Conservation (phyloP, 2,797 vertebrate genomes). For the Poecile montanus region DNA sequence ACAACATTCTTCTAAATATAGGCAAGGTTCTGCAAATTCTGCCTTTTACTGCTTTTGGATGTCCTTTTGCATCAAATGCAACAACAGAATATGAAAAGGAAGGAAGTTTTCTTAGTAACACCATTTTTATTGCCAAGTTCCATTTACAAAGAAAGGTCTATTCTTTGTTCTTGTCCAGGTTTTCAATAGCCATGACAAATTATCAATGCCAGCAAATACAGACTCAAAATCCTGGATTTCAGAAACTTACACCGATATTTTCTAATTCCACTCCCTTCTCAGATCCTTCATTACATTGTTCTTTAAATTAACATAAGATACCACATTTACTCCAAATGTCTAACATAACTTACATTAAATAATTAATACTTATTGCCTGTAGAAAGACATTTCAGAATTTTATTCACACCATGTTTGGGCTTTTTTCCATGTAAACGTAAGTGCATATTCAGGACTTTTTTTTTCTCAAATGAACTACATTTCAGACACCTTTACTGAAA, state of each 20-base stretch:
- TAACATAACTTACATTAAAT: constrained; percentile 31
- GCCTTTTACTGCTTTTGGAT: neutral
- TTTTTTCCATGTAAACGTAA: neutral
- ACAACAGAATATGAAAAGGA: neutral
- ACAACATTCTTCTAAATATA: neutral
- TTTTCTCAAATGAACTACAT: neutral
- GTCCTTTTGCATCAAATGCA: neutral
- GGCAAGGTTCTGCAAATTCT: neutral
- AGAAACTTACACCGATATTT: neutral
- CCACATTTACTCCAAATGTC: neutral
- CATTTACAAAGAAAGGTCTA: constrained; percentile 66
- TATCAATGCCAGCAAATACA: constrained; percentile 33
- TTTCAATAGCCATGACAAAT: neutral
- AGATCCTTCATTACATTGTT: constrained; percentile 22
- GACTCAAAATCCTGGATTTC: constrained; percentile 26
- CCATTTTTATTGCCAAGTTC: constrained; percentile 76
- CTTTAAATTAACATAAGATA: constrained; percentile 31
- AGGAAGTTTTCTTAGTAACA: constrained; percentile 38
- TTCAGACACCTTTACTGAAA: neutral
- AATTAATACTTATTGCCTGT: constrained; percentile 54
- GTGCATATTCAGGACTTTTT: neutral
- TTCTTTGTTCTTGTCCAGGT: constrained; percentile 43
- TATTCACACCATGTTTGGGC: neutral
- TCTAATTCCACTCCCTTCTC: neutral
- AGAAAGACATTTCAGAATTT: constrained; percentile 32